A percentile compares a stretch with the other conserved stretches of the same genome.
phyloP scores from a whole-genome alignment of 2,113 vertebrate species.

The Dipodomys ordii region DNA sequence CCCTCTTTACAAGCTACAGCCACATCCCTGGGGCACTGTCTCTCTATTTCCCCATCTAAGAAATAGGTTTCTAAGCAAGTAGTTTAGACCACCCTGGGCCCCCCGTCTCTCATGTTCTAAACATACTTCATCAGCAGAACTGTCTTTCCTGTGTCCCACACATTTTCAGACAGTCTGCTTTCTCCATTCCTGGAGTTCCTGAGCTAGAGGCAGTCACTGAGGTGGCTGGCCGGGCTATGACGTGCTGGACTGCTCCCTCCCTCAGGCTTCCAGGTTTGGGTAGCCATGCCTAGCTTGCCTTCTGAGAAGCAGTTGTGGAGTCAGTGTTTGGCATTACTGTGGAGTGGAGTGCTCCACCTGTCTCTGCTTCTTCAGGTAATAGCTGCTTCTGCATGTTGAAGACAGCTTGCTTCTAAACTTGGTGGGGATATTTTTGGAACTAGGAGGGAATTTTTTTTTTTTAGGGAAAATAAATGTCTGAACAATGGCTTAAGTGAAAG shows the following conservation, averaged over 20 bases:
- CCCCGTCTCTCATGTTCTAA: not conserved
- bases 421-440: not conserved
- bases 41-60: not conserved
- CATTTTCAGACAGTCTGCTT: accelerated
- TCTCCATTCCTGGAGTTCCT: not conserved
- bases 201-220: too few species aligned
- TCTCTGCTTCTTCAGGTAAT: not conserved
- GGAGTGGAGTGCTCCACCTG: not conserved
- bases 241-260: not conserved
- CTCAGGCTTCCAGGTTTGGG: accelerated
- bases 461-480: not conserved
- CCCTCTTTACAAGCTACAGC: not conserved
- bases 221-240: accelerated
- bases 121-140: too few species aligned
- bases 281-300: not conserved
- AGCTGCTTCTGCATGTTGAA: not conserved
- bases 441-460: not conserved
- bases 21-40: not conserved
- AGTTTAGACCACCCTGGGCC: accelerated
- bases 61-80: accelerated
- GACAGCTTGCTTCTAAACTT: not conserved
- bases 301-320: not conserved
- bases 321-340: too few species aligned
- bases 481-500: not conserved
- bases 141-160: not conserved